Evolutionary conservation across 2,888 invertebrate genomes (phyloP), one percentile per base, ranked within the genome.

Genomic region (Chirona hameri): DNA sequence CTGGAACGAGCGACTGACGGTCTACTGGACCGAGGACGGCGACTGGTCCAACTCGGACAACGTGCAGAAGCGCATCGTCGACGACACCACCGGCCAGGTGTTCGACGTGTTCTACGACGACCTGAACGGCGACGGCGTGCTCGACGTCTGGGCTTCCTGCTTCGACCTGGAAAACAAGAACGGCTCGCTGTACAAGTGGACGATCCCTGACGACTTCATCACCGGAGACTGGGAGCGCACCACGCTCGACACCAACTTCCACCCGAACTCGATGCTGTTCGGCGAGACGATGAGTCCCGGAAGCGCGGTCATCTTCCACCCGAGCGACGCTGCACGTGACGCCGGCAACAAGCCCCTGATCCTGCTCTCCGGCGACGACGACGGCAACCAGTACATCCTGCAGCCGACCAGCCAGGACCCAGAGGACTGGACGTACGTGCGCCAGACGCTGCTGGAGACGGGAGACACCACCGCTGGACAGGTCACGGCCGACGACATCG

Each of bases 281-380:
- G 86, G 85, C n/a, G 84, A 86, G 79, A 84, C 85, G 39, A 87
- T 87, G 87, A 86, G 86, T 14, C 87, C 87, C 1, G 86, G 86
- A 29, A 84, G 85, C 9, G 85, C 86, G 9, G 85, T 86, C 83
- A 83, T 85, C 48, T 87, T 86, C 84, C 86, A 86, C 83, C 86
- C 86, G 55, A 84, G 83, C 72, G 83, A 83, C 46, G 86, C 85
- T 2, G 27, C 1, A 5, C 39, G 76, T 12, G 24, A 18, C 39
- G 39, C 46, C 76, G 76, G 46, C 46, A 18, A 21, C 79, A 87
- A 87, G 83, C 86, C 86, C 0, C 86, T 85, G 85, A 85, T 87
- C 55, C 81, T 86, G n/a, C 81, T 87, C n/a, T 86, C 86, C 72
- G 87, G 87, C 24, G 87, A 87, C 84, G 87, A 87, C 81, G 87